Base-by-base conservation (phyloP, 2,797 vertebrate genomes). In the Epinephelus malabaricus region DNA sequence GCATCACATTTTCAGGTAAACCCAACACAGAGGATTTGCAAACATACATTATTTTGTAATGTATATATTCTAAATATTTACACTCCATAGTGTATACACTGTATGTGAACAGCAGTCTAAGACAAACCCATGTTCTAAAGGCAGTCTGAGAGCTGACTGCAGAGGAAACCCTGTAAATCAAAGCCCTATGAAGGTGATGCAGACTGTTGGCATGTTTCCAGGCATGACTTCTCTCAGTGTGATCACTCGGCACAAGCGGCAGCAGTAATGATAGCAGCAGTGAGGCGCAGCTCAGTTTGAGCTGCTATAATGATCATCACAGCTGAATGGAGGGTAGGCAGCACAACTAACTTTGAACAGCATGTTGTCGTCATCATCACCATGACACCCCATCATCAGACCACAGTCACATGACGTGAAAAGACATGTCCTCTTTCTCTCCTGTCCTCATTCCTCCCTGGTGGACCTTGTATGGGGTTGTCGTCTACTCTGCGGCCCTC, bases 211-310 rank as follows among this genome's bases (percentile, higher is more conserved):
- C 50, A 50, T 61, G 46, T 74, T 84, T 86, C 65, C 79, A 59
- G 61, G 47, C 59, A 27, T 58, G 65, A 81, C 69, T 67, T 76
- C 73, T 81, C 68, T 73, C 56, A 46, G 65, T 65, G 56, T 49
- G 59, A 69, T 70, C 80, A 63, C 79, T 81, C 63, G 54, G 83
- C 84, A 88, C 85, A 87, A 88, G 85, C 81, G 50, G 87, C 85
- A 83, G 85, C 82, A 81, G 78, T 66, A 73, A 81, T 70, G 79
- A 76, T 34, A 88, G 88, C 91, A 89, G 92, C 87, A 86, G 89
- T 79, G 83, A 82, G 84, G 61, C 66, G 45, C 56, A 21, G 70
- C 70, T 88, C 83, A 40, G 69, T 45, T 23, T 59, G 79, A 84
- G 81, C 76, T 82, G 82, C 80, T 82, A 34, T 19, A 56, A 88